phyloP scores from a whole-genome alignment of 2,113 vertebrate species.

The Hassar affinis region DNA sequence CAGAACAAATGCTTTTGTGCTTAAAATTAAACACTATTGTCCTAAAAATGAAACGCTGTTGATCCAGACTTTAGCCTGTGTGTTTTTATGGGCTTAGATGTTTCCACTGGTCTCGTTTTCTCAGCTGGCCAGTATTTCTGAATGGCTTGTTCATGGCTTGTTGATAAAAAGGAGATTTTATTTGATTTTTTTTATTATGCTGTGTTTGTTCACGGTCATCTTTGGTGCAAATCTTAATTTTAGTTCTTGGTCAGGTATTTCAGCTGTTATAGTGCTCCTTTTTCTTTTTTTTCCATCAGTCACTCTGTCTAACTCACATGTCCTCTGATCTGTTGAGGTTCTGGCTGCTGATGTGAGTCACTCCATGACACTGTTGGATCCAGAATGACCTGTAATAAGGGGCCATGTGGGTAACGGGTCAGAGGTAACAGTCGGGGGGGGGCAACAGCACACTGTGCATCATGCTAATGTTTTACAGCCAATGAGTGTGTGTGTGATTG shows the following conservation, averaged over 20 bases:
- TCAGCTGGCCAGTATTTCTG: slow-evolving; percentile 1
- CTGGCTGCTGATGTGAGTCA: slow-evolving; percentile 77
- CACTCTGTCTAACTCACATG: slow-evolving; percentile 70
- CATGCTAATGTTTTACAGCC: slow-evolving; percentile 58
- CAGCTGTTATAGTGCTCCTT: not conserved
- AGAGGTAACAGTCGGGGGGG: slow-evolving; percentile 42
- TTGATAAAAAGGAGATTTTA: not conserved
- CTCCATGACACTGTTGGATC: slow-evolving; percentile 76
- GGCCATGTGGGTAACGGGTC: slow-evolving; percentile 47
- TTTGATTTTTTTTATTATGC: not conserved
- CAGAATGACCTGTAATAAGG: slow-evolving; percentile 74
- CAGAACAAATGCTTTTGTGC: not conserved
- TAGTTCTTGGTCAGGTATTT: not conserved
- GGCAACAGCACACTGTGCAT: slow-evolving; percentile 60
- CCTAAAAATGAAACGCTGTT: not conserved
- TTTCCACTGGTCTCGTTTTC: slow-evolving; percentile 5
- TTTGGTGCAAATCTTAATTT: not conserved
- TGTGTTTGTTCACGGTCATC: not conserved
- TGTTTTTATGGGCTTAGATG: not conserved
- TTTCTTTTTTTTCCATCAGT: slow-evolving; percentile 5
- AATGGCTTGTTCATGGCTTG: slow-evolving; percentile 3
- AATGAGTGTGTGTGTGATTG: slow-evolving; percentile 5
- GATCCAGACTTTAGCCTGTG: not conserved
- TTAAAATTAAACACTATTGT: not conserved
- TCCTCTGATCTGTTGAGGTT: slow-evolving; percentile 76